A percentile compares a stretch with the other conserved stretches of the same genome.
Conservation (phyloP, 2,888 invertebrate species). For the Drepana falcataria region DNA sequence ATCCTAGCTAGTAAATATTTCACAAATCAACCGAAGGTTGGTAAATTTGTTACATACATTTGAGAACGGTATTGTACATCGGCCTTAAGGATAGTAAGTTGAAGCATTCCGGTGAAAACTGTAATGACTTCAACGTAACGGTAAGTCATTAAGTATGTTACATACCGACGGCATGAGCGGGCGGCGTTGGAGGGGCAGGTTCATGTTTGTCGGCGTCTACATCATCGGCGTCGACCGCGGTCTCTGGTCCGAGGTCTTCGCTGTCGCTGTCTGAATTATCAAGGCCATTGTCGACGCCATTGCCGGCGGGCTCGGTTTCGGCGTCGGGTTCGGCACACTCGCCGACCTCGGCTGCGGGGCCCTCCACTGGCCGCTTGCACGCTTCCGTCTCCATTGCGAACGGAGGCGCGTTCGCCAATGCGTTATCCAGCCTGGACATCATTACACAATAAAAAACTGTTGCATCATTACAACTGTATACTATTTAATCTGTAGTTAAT, state of each 20-base stretch:
- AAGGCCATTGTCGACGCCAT: conserved; percentile 52
- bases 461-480: no score
- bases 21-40: no score
- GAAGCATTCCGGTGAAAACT: no score
- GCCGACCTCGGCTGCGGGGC: conserved; percentile 47
- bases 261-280: conserved; percentile 78
- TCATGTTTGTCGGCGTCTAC: conserved; percentile 74
- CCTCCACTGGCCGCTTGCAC: conserved; percentile 51
- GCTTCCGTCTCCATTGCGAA: conserved; percentile 65
- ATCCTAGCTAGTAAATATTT: no score
- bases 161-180: conserved; percentile 72
- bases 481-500: no score
- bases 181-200: conserved; percentile 76
- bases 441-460: neutral
- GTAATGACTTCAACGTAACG: no score
- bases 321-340: conserved; percentile 36
- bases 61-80: no score
- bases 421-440: conserved; percentile 65
- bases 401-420: conserved; percentile 69
- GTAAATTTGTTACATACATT: no score
- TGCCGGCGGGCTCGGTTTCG: conserved; percentile 22
- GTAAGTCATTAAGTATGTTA: conserved; percentile 2
- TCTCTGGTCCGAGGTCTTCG: conserved; percentile 86
- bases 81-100: no score
- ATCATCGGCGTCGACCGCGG: conserved; percentile 84